phyloP scores from a whole-genome alignment of 2,113 vertebrate genomes.

The Aix galericulata region DNA sequence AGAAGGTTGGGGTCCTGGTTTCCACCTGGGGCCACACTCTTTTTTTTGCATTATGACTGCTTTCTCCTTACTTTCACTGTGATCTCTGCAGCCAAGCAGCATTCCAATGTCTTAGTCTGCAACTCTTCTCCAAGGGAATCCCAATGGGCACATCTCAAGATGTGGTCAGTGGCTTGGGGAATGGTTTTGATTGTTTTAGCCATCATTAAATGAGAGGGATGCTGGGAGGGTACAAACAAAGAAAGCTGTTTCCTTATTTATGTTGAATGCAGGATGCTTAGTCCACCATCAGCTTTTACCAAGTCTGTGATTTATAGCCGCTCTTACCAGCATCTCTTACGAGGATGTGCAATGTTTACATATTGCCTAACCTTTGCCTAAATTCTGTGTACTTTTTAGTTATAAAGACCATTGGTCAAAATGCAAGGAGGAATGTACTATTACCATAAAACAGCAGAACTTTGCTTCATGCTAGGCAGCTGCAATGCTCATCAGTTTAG shows the following conservation, averaged over 20 bases:
- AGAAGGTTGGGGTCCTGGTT: neutral
- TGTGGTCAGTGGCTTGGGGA: neutral
- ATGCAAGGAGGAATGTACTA: neutral
- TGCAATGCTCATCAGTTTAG: neutral
- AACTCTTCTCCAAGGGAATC: neutral
- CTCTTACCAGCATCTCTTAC: neutral
- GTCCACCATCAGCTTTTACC: neutral
- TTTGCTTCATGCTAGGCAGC: neutral
- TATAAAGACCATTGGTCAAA: neutral
- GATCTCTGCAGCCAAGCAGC: neutral
- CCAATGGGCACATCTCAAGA: neutral
- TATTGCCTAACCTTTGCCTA: neutral
- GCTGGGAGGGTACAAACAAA: neutral
- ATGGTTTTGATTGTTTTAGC: neutral
- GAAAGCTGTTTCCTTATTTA: neutral
- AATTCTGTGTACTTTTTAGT: neutral
- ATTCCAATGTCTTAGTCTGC: neutral
- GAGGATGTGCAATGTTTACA: neutral
- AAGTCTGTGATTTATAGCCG: neutral
- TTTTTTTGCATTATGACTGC: neutral
- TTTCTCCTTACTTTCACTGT: neutral
- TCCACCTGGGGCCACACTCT: neutral
- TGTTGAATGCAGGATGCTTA: neutral
- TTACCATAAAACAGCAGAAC: neutral
- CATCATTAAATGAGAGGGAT: neutral